Evolutionary conservation across 1,140 invertebrate genomes (phyloP).

Genomic region (Cryptotermes secundus): DNA sequence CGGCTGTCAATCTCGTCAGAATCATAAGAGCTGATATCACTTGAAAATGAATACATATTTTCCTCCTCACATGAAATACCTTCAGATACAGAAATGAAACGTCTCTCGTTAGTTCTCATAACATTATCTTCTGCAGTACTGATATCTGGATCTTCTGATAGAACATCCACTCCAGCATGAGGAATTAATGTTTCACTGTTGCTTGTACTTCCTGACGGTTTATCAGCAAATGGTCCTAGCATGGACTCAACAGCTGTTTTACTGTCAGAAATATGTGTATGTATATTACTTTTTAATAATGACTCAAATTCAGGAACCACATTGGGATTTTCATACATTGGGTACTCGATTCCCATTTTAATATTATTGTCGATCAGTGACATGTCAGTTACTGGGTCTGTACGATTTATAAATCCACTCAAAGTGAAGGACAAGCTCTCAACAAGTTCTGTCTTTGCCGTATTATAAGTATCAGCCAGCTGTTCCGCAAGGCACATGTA

Average conservation of each 20-base stretch:
- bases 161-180: too few relatives aligned
- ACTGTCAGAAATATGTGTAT: too few relatives aligned
- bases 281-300: too few relatives aligned
- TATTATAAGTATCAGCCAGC: background rate
- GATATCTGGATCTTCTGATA: background rate
- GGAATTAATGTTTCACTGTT: too few relatives aligned
- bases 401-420: background rate
- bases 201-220: too few relatives aligned
- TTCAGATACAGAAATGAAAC: background rate
- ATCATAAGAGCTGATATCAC: background rate
- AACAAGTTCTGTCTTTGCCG: background rate
- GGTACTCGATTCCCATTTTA: background rate
- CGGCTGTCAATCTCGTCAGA: background rate
- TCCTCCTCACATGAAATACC: background rate
- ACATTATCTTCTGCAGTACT: background rate
- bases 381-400: background rate
- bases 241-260: too few relatives aligned
- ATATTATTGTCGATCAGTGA: background rate
- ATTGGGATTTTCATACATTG: too few relatives aligned
- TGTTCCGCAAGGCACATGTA: constrained; percentile 23
- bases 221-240: too few relatives aligned
- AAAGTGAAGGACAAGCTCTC: background rate
- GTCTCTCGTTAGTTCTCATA: background rate
- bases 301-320: too few relatives aligned
- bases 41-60: background rate